Evolutionary conservation across 1,140 invertebrate species (phyloP).

Genomic region (Adoxophyes honmai): DNA sequence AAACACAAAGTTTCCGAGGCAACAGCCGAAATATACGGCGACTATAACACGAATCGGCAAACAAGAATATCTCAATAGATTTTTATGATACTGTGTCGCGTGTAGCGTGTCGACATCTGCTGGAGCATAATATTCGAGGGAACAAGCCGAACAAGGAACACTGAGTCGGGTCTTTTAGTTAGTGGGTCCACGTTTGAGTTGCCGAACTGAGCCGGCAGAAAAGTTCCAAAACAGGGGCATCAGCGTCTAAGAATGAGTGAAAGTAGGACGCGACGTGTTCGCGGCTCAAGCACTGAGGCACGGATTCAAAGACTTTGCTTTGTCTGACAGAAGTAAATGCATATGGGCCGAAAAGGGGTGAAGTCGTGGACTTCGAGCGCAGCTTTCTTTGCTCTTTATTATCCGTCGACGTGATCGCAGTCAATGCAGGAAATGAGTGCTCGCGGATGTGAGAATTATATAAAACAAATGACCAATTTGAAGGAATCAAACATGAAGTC

Average conservation of each 20-base stretch:
- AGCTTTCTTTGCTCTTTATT: too few species aligned
- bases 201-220: slow-evolving; percentile 9
- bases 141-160: slow-evolving; percentile 6
- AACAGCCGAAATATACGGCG: background rate
- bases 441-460: too few species aligned
- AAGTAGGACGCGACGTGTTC: slow-evolving; percentile 8
- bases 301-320: slow-evolving; percentile 9
- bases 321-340: slow-evolving; percentile 5
- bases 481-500: too few species aligned
- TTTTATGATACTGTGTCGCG: background rate
- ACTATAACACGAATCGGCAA: background rate
- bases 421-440: too few species aligned
- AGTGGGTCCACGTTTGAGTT: slow-evolving; percentile 1
- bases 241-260: slow-evolving; percentile 13
- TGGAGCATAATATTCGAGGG: background rate
- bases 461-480: too few species aligned
- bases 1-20: background rate
- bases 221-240: slow-evolving; percentile 11
- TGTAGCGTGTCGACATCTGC: background rate
- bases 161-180: background rate
- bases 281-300: slow-evolving; percentile 1
- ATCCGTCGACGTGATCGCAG: too few species aligned
- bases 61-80: background rate
- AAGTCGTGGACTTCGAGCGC: background rate
- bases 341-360: slow-evolving; percentile 5